phyloP scores from a whole-genome alignment of 2,888 invertebrate genomes.

The Julus scandinavius region DNA sequence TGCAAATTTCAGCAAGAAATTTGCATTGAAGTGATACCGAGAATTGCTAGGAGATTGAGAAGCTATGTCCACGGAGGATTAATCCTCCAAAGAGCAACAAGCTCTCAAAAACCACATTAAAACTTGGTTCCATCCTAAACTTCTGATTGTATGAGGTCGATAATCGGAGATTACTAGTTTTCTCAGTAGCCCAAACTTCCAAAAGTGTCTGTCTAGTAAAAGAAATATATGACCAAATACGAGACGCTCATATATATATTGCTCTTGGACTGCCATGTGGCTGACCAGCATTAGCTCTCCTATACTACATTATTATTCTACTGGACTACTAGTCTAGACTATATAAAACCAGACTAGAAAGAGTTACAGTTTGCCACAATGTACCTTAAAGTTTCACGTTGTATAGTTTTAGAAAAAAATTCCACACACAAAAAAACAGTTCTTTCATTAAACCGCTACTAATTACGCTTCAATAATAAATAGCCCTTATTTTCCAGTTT shows the following conservation, averaged over 20 bases:
- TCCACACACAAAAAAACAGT: too few species aligned
- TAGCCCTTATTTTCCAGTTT: neutral
- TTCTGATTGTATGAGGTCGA: neutral
- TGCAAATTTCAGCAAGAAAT: neutral
- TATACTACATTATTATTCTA: too few species aligned
- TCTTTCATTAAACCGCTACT: neutral
- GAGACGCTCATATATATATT: too few species aligned
- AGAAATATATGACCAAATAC: too few species aligned
- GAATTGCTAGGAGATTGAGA: neutral
- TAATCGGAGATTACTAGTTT: constrained; percentile 9
- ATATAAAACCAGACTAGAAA: too few species aligned
- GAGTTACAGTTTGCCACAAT: too few species aligned
- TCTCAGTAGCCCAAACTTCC: neutral
- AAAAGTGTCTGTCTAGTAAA: neutral
- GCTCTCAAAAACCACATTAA: neutral
- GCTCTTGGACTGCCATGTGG: too few species aligned
- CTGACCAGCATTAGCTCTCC: too few species aligned
- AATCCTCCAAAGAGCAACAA: neutral
- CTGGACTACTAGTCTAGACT: too few species aligned
- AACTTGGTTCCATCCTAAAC: neutral
- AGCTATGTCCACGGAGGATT: neutral
- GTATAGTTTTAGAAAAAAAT: too few species aligned
- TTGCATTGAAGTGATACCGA: neutral
- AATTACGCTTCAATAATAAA: neutral
- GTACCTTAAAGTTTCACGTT: too few species aligned